These are phyloP conservation scores for Cephus sareptanus DNA, from an alignment of 2,888 invertebrate genomes.

Conservation along the genomic window DNA sequence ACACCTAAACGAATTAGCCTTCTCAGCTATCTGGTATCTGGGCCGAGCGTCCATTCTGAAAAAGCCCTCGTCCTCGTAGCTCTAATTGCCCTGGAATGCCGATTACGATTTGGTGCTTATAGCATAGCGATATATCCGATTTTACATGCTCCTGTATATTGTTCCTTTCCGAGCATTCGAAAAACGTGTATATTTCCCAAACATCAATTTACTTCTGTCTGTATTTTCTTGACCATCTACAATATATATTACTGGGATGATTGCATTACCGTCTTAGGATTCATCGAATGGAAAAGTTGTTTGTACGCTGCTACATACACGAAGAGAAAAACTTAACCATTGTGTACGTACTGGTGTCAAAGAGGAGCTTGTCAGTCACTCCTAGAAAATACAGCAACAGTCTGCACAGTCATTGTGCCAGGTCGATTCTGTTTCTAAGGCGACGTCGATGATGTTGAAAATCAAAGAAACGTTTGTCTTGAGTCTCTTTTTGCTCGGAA, in stretches of 20 bases:
- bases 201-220: too few relatives aligned
- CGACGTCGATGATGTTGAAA: not conserved
- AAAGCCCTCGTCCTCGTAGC: slow-evolving; percentile 27
- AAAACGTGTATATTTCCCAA: not conserved
- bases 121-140: not conserved
- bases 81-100: slow-evolving; percentile 44
- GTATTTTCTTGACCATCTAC: too few relatives aligned
- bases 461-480: not conserved
- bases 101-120: not conserved
- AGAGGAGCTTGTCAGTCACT: too few relatives aligned
- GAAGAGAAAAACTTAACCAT: too few relatives aligned
- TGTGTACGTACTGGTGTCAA: too few relatives aligned
- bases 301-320: too few relatives aligned
- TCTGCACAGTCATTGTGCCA: too few relatives aligned
- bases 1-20: not conserved
- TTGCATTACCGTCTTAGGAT: too few relatives aligned
- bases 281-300: too few relatives aligned
- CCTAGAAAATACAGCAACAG: too few relatives aligned
- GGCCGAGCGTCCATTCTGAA: not conserved
- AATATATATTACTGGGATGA: too few relatives aligned
- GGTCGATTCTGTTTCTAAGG: not conserved
- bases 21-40: not conserved
- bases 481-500: not conserved
- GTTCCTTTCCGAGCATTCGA: too few relatives aligned
- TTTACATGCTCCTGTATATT: not conserved